A percentile compares a stretch with the other conserved stretches of the same genome.
phyloP scores from a whole-genome alignment of 2,888 invertebrate genomes.

The Nasonovia ribisnigri region DNA sequence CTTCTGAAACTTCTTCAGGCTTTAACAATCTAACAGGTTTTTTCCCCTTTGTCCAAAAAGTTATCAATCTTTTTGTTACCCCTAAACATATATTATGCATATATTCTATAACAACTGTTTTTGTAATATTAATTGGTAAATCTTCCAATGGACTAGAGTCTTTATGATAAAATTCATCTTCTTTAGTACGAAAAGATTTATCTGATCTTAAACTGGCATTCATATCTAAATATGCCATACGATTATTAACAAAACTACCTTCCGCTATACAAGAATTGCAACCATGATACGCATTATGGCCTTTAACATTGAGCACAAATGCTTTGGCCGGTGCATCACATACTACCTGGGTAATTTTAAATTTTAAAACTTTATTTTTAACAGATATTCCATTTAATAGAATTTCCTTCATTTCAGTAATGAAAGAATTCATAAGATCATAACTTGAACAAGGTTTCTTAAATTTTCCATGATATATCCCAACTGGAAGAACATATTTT shows the following conservation, averaged over 20 bases:
- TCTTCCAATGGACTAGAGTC: slow-evolving; percentile 21
- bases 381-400: neutral
- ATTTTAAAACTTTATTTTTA: too few species aligned
- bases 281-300: slow-evolving; percentile 27
- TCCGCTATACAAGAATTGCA: slow-evolving; percentile 32
- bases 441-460: slow-evolving; percentile 17
- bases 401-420: neutral
- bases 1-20: neutral
- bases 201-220: neutral
- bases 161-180: slow-evolving; percentile 29
- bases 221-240: slow-evolving; percentile 24
- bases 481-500: neutral
- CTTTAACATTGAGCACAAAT: slow-evolving; percentile 15
- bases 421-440: slow-evolving; percentile 9
- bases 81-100: slow-evolving; percentile 8
- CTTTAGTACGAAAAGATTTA: slow-evolving; percentile 12
- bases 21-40: slow-evolving; percentile 16
- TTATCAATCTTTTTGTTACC: neutral
- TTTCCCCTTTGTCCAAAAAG: slow-evolving; percentile 24
- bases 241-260: neutral
- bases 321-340: slow-evolving; percentile 4
- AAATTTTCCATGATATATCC: slow-evolving; percentile 11
- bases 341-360: slow-evolving; percentile 6
- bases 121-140: neutral
- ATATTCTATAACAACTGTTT: neutral